Conservation (phyloP, 2,888 invertebrate species). For the Heliconius charithonia region DNA sequence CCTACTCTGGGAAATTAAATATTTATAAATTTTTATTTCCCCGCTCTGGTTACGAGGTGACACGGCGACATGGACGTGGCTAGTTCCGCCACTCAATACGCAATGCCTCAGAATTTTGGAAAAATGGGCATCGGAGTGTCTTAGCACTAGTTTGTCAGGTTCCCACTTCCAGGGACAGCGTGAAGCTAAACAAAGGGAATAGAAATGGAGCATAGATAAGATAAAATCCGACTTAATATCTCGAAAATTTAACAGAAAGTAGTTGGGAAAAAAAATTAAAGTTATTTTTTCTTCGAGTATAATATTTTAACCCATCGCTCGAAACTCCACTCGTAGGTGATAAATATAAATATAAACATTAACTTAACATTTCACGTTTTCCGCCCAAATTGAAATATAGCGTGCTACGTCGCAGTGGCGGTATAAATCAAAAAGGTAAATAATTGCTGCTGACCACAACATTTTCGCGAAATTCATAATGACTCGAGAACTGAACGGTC, state of each 20-base stretch:
- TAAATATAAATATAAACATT: not conserved
- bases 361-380: not conserved
- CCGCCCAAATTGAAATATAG: conserved; percentile 14
- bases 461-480: conserved; percentile 2
- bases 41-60: too few relatives aligned
- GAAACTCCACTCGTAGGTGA: not conserved
- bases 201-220: not conserved
- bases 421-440: conserved; percentile 8
- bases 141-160: not conserved
- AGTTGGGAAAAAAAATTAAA: too few relatives aligned
- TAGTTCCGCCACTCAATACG: too few relatives aligned
- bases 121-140: not conserved
- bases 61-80: too few relatives aligned
- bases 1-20: too few relatives aligned
- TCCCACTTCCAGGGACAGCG: not conserved
- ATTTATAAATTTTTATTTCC: too few relatives aligned
- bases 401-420: not conserved
- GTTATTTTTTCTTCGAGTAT: not conserved
- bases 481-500: not conserved
- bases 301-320: not conserved
- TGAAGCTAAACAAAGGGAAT: not conserved
- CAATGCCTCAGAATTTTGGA: too few relatives aligned
- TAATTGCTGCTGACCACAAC: not conserved
- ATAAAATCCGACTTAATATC: too few relatives aligned
- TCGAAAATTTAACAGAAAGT: not conserved